Percentiles rank a stretch among this genome's conserved stretches.
Evolutionary conservation across 37 sponge, comb jelly and placozoan species (phyloP).

Genomic region (Mnemiopsis leidyi): DNA sequence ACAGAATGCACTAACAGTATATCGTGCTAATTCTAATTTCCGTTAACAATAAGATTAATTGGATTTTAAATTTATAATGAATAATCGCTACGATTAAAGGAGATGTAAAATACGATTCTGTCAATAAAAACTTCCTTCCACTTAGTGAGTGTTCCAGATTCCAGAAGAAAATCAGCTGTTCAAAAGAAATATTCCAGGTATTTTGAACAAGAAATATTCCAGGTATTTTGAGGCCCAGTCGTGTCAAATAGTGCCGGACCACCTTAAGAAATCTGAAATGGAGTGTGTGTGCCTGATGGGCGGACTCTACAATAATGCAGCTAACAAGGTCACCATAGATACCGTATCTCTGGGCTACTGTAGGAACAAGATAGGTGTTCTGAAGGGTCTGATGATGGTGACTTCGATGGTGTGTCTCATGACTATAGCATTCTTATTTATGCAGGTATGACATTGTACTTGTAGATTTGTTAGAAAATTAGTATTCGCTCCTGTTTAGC

Average conservation of each 20-base stretch:
- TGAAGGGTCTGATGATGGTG: slow-evolving; percentile 16
- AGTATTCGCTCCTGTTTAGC: no score
- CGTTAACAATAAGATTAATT: no score
- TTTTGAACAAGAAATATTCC: no score
- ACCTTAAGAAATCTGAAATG: neutral
- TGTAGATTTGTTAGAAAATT: no score
- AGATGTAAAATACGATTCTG: no score
- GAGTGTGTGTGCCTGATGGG: neutral
- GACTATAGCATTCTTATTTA: neutral
- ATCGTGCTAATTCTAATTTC: no score
- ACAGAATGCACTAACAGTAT: neutral
- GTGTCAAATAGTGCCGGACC: neutral
- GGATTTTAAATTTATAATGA: no score
- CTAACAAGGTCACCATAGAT: neutral
- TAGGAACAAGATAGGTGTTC: neutral
- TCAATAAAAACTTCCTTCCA: no score
- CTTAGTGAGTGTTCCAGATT: no score
- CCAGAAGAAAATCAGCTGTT: no score
- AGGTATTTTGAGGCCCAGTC: neutral
- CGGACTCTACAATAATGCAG: neutral
- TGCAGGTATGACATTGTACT: slow-evolving; percentile 7
- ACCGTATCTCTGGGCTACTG: neutral
- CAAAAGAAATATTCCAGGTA: no score
- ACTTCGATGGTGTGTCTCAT: slow-evolving; percentile 14
- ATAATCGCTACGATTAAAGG: no score